Evolutionary conservation across 2,113 vertebrate genomes (phyloP).

Genomic region (Rhinichthys klamathensis): DNA sequence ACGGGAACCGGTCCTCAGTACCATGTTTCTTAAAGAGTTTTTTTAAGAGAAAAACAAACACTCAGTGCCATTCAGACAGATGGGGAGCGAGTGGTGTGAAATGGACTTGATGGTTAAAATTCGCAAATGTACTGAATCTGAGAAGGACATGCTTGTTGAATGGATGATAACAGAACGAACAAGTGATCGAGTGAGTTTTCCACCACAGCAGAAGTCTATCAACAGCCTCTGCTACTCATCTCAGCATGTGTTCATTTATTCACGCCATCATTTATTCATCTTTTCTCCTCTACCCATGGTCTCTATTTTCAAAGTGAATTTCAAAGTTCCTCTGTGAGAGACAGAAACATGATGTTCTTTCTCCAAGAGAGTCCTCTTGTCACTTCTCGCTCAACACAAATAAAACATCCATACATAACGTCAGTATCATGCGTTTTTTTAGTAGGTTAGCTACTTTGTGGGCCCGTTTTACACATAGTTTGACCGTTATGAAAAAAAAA

Average conservation of each 20-base stretch:
- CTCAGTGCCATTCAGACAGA: slow-evolving; percentile 6
- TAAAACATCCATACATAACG: background rate
- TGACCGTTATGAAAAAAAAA: background rate
- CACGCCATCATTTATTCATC: slow-evolving; percentile 47
- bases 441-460: background rate
- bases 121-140: background rate
- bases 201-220: slow-evolving; percentile 1
- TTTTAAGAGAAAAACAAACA: background rate
- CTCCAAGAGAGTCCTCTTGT: background rate
- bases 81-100: slow-evolving; percentile 2
- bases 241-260: slow-evolving; percentile 47
- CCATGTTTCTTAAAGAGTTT: background rate
- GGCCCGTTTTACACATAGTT: background rate
- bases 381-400: background rate
- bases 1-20: background rate
- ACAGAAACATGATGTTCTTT: slow-evolving; percentile 18
- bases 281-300: slow-evolving; percentile 1
- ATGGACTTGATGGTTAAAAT: slow-evolving; percentile 24
- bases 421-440: background rate
- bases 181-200: slow-evolving; percentile 7
- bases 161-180: background rate
- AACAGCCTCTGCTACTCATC: slow-evolving; percentile 28
- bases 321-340: slow-evolving; percentile 22
- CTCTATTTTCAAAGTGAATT: slow-evolving; percentile 47
- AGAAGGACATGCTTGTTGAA: slow-evolving; percentile 6